These are phyloP conservation scores for Sminthurinus aureus DNA, from an alignment of 2,888 invertebrate species.

Conservation along the genomic window DNA sequence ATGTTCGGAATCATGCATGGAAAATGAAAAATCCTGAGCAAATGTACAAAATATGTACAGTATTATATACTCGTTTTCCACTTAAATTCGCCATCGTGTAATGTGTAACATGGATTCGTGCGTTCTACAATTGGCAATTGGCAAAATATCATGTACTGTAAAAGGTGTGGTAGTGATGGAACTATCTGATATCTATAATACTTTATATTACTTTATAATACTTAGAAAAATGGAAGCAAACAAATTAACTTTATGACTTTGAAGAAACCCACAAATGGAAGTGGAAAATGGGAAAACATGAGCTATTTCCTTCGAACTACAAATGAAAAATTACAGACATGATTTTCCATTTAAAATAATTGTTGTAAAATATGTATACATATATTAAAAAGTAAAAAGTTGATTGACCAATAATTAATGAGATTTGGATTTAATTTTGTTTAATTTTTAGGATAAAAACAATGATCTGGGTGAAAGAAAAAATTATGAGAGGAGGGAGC, in stretches of 20 bases:
- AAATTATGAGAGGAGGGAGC: conserved; percentile 58
- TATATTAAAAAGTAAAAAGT: too few relatives aligned
- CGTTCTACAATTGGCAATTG: neutral
- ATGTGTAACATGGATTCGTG: neutral
- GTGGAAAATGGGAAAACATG: neutral
- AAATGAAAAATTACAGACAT: too few relatives aligned
- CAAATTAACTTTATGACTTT: neutral
- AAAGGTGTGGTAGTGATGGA: neutral
- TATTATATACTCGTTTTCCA: neutral
- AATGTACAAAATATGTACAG: neutral
- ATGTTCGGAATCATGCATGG: too few relatives aligned
- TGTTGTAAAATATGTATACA: too few relatives aligned
- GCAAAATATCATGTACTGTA: neutral
- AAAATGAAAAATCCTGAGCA: too few relatives aligned
- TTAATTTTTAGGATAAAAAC: conserved; percentile 47
- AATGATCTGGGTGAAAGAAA: conserved; percentile 59
- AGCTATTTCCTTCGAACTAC: too few relatives aligned
- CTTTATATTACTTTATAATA: too few relatives aligned
- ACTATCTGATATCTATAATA: too few relatives aligned
- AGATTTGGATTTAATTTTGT: neutral
- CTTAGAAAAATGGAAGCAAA: too few relatives aligned
- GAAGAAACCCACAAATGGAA: neutral
- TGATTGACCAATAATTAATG: neutral
- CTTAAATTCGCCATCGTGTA: neutral
- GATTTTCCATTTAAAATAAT: too few relatives aligned